Base-by-base conservation (phyloP, 2,797 vertebrate species). In the Chloroceryle amazona region DNA sequence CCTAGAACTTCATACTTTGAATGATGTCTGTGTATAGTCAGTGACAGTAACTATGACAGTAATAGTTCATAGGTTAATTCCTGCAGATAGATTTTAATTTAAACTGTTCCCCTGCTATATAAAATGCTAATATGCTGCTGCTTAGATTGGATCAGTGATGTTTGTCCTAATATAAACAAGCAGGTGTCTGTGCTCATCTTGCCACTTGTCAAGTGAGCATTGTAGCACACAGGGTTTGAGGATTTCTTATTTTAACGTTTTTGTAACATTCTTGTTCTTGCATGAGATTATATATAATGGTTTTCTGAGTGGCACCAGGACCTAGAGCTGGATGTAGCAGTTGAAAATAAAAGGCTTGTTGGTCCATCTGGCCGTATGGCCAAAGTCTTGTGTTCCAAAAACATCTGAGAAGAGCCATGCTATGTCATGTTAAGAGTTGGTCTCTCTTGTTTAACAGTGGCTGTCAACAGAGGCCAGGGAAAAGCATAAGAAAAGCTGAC, bases 281-380 rank as follows among this genome's bases (percentile, higher is more conserved):
- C 3, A 6, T 46, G 29, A 92, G 16, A 19, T 61, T 20, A 3
- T 25, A 2, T 71, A 5, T 42, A 22, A 10, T 3, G 8, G 1
- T 0, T 57, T 73, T 86, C 11, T 9, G 31, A 1, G n/a, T 22
- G 11, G n/a, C n/a, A 58, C 15, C 0, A 3, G 54, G 11, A 74
- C 25, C 11, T 61, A 21, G 57, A 81, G 58, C 37, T 81, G 58
- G 28, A 26, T 46, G 39, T 46, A 71, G 71, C 52, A 22, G 22
- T 47, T 33, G 65, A 51, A 83, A 54, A 81, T 17, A 8, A 13
- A n/a, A 65, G 25, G 13, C 58, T 61, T 68, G 8, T 52, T 67
- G 46, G 28, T 41, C 17, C 13, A 14, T 14, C 9, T 39, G 29
- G 21, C 35, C 67, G 12, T 26, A 25, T 33, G 37, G n/a, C 23